Evolutionary conservation across 2,797 vertebrate species (phyloP).

Genomic region (Manis pentadactyla): DNA sequence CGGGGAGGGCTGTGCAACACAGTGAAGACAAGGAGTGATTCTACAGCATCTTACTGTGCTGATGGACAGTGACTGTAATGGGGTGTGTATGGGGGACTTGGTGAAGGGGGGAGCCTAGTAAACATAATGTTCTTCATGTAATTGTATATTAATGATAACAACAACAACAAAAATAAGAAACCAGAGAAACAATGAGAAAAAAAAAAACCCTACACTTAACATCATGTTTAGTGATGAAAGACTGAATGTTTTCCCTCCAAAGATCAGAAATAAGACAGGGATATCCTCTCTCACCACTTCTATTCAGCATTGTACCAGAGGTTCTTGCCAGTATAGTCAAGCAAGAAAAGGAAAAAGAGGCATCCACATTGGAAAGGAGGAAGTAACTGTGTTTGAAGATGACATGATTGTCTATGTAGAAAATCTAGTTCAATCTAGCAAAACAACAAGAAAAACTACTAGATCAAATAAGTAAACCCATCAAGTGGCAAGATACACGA

Average conservation of each 20-base stretch:
- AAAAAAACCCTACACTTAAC: neutral
- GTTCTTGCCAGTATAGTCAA: neutral
- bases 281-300: neutral
- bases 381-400: neutral
- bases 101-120: too few species aligned
- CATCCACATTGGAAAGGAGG: neutral
- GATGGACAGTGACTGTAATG: too few species aligned
- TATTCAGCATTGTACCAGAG: neutral
- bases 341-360: conserved; percentile 31
- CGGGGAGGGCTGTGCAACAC: too few species aligned
- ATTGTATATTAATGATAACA: too few species aligned
- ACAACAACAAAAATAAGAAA: too few species aligned
- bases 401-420: conserved; percentile 5
- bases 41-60: too few species aligned
- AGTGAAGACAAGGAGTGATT: too few species aligned
- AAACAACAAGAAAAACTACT: neutral
- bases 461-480: conserved; percentile 2
- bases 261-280: neutral
- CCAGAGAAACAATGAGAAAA: too few species aligned
- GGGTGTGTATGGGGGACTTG: too few species aligned
- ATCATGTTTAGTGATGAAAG: neutral
- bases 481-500: neutral
- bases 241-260: neutral
- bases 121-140: neutral
- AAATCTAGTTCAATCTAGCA: conserved; percentile 2